Evolutionary conservation across 2,888 invertebrate species (phyloP), one percentile per base, ranked within the genome.

Genomic region (Caenorhabditis becei): DNA sequence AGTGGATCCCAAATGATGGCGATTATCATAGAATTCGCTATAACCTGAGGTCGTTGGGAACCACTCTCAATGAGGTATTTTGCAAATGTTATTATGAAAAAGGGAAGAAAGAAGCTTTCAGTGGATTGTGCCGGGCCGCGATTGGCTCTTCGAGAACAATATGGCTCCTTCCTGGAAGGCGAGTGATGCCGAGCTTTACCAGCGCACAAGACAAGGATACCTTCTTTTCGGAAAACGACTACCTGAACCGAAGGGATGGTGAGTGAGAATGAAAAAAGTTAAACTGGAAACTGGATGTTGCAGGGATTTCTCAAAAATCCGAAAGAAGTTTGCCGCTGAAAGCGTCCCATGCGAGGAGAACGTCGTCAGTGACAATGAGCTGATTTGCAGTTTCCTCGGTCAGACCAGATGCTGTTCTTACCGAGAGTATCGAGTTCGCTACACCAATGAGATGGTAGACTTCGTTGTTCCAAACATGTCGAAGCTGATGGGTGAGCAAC

Each of bases 81-180:
- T n/a, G n/a, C n/a, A n/a, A n/a, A n/a, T n/a, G n/a, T n/a, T n/a
- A n/a, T n/a, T n/a, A n/a, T n/a, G n/a, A n/a, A n/a, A n/a, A n/a
- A n/a, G n/a, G n/a, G n/a, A 32, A 32, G 5, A 32, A 41, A 14
- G 18, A 14, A 18, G 10, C 10, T 63, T 61, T 32, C 63, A 63
- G 63, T 18, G 18, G 11, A 2, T 0, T 5, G 1, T 1, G 1
- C 63, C 63, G 3, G 37, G 18, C 14, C 24, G 37, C 8, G 49
- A 69, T 5, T 69, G 69, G 69, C 49, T 69, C 4, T 58, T 49
- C 49, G 49, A 44, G 18, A 47, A 69, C 47, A 32, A 58, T 10
- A 8, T 58, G 0, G 14, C 11, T 16, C 14, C 14, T 8, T 1
- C n/a, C 0, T 16, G 35, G 1, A 1, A 14, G 49, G 20, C 11